phyloP scores from a whole-genome alignment of 2,888 invertebrate species.

The Petrophora chlorosata region DNA sequence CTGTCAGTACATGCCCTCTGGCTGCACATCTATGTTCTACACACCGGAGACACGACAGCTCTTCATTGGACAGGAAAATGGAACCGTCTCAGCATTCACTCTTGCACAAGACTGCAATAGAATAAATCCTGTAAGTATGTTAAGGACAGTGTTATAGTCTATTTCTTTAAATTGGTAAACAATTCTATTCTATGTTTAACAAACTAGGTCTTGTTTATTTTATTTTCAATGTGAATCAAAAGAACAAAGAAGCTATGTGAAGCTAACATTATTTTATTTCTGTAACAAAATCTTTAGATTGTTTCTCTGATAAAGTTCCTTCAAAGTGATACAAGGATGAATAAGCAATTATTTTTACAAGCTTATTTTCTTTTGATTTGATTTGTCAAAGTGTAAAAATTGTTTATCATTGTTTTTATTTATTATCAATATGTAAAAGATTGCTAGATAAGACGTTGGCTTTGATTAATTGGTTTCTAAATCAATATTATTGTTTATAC shows the following conservation, averaged over 20 bases:
- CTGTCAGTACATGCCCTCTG: slow-evolving; percentile 97
- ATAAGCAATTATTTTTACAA: slow-evolving; percentile 6
- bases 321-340: slow-evolving; percentile 21
- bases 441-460: too few relatives aligned
- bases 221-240: background rate
- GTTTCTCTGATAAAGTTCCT: slow-evolving; percentile 14
- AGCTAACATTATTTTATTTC: background rate
- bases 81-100: slow-evolving; percentile 94
- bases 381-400: too few relatives aligned
- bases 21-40: slow-evolving; percentile 95
- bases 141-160: too few relatives aligned
- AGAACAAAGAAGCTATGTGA: background rate
- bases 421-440: too few relatives aligned
- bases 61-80: slow-evolving; percentile 98
- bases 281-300: background rate
- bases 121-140: slow-evolving; percentile 87
- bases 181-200: background rate
- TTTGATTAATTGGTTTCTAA: too few relatives aligned
- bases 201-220: too few relatives aligned
- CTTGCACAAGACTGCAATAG: slow-evolving; percentile 97
- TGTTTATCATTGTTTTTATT: too few relatives aligned
- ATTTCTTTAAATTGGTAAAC: too few relatives aligned
- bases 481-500: too few relatives aligned
- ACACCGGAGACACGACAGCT: slow-evolving; percentile 93
- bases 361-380: background rate